A percentile compares a stretch with the other conserved stretches of the same genome.
phyloP scores from a whole-genome alignment of 2,797 vertebrate species.

The Spinus pinus region DNA sequence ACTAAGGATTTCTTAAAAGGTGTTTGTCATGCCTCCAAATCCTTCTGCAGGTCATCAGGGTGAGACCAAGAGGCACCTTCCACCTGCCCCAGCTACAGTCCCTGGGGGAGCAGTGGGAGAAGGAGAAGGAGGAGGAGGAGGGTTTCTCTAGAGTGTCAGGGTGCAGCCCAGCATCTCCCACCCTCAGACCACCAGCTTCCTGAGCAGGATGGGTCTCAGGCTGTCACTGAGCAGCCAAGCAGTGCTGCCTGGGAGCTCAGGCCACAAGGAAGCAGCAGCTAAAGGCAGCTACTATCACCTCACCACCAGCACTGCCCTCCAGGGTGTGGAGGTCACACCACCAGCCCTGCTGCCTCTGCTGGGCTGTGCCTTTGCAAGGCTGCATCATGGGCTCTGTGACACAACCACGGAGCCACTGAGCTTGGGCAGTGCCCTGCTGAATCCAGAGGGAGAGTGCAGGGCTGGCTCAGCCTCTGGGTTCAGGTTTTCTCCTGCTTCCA shows the following conservation, averaged over 20 bases:
- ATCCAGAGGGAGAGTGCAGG: neutral
- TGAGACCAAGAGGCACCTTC: neutral
- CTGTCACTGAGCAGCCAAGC: neutral
- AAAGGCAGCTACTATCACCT: neutral
- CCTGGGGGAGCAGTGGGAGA: neutral
- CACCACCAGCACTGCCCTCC: neutral
- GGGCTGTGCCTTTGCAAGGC: neutral
- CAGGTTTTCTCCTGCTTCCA: neutral
- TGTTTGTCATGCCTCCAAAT: neutral
- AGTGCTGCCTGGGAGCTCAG: neutral
- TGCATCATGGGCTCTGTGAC: accelerated
- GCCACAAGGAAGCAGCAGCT: neutral
- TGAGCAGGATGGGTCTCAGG: neutral
- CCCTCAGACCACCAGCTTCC: neutral
- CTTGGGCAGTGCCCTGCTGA: accelerated
- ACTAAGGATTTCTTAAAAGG: neutral
- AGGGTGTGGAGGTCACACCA: accelerated
- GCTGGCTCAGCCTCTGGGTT: neutral
- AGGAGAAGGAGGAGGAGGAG: no score
- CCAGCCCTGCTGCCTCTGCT: neutral
- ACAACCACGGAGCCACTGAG: accelerated
- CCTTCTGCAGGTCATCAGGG: neutral
- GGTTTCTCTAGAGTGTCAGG: neutral
- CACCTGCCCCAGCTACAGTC: neutral
- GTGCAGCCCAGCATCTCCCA: neutral